phyloP scores from a whole-genome alignment of 2,113 vertebrate species.

The Psilopsiagon aymara region DNA sequence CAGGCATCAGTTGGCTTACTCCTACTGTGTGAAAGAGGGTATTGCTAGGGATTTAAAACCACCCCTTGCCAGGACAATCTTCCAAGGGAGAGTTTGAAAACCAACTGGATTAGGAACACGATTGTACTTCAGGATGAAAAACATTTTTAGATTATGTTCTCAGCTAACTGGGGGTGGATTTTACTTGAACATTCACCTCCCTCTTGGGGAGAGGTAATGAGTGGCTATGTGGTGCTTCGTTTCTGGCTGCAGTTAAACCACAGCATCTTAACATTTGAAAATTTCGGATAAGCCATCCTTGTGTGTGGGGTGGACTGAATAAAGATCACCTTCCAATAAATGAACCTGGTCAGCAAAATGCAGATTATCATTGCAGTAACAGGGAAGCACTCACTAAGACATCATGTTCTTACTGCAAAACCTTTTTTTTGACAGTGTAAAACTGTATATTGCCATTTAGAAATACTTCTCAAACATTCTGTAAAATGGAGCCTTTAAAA shows the following conservation, averaged over 20 bases:
- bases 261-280: neutral
- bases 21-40: neutral
- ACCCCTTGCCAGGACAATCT: neutral
- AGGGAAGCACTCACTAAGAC: neutral
- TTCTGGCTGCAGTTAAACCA: neutral
- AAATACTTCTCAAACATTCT: neutral
- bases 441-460: neutral
- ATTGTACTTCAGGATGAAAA: neutral
- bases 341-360: neutral
- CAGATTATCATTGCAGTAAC: neutral
- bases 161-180: neutral
- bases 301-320: neutral
- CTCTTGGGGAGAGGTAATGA: neutral
- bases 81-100: neutral
- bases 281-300: neutral
- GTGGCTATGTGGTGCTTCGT: fast-evolving
- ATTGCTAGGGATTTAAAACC: neutral
- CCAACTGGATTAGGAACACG: neutral
- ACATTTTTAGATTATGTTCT: neutral
- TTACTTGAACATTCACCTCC: neutral
- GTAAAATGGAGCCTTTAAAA: neutral
- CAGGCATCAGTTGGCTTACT: neutral
- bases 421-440: neutral
- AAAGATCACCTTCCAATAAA: neutral
- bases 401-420: neutral